Base-by-base conservation (phyloP, 2,113 vertebrate genomes). In the Charadrius vociferus region DNA sequence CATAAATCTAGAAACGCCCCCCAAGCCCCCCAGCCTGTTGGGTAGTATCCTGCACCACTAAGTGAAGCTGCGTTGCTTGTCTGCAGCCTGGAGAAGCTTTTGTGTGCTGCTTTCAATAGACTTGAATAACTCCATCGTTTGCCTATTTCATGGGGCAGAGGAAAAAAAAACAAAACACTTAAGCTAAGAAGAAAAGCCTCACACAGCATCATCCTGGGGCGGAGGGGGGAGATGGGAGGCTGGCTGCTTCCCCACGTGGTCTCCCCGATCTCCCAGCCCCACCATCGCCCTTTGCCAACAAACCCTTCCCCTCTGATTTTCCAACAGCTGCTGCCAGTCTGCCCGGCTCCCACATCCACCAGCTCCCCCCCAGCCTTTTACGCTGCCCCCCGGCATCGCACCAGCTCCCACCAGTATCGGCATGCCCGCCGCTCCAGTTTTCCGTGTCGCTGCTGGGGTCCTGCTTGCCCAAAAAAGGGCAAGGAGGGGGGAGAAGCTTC, bases 241-340 rank as follows among this genome's bases (percentile, higher is more conserved):
- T 62, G 86, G 16, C 86, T 88, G 68, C 86, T 67, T 79, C 61
- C 56, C 53, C 20, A 65, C 3, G 8, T 49, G 53, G 7, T 18
- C 50, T 34, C 24, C 26, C 30, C 11, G 7, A 47, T 66, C 56
- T 93, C 79, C 50, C 45, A 53, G 19, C 53, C 9, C 37, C 49
- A 5, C 3, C 2, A 43, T 22, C 49, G 56, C 1, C 3, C 37
- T 89, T 52, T 63, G 43, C 91, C 91, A 94, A 81, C 93, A 81
- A 94, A 65, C 34, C 83, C 75, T 36, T 32, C 67, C 39, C 43
- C 32, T n/a, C 83, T 43, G 90, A 52, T 37, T 88, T 94, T 4
- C 70, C 79, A 49, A 9, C 88, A 91, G 91, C 91, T 96, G 95
- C 83, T 95, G 58, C 58, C 84, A 72, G 67, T 87, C 86, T 70